Percentiles rank a stretch among this genome's conserved stretches.
Evolutionary conservation across 2,797 vertebrate genomes (phyloP).

Genomic region (Muscicapa comitata): DNA sequence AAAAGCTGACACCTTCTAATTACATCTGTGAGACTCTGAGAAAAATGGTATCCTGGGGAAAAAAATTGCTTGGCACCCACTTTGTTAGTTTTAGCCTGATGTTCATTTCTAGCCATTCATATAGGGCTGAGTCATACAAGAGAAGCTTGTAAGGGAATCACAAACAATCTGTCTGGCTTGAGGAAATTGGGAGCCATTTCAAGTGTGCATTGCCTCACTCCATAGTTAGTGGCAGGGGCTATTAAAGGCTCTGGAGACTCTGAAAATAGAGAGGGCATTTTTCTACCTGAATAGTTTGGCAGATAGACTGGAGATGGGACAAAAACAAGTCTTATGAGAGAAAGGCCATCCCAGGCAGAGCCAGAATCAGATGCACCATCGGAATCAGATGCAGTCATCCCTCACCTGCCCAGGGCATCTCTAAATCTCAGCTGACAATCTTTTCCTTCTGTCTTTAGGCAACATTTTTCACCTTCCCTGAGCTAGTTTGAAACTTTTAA

Average conservation of each 20-base stretch:
- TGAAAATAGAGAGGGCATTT: not conserved
- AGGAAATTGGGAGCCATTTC: slow-evolving; percentile 23
- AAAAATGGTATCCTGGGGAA: not conserved
- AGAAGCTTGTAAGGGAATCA: not conserved
- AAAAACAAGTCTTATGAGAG: not conserved
- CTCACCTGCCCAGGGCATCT: slow-evolving; percentile 35
- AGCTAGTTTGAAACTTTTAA: slow-evolving; percentile 31
- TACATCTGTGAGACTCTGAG: slow-evolving; percentile 22
- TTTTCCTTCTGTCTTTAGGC: slow-evolving; percentile 57
- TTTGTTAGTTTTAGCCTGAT: slow-evolving; percentile 54
- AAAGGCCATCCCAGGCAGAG: not conserved
- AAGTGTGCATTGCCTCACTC: not conserved
- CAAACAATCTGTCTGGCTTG: slow-evolving; percentile 8
- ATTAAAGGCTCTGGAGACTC: not conserved
- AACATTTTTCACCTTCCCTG: slow-evolving; percentile 54
- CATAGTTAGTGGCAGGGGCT: not conserved
- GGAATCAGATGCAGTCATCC: not conserved
- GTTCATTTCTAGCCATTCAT: slow-evolving; percentile 29
- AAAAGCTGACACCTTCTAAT: slow-evolving; percentile 63
- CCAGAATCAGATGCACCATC: not conserved
- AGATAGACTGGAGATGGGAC: not conserved
- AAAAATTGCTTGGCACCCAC: slow-evolving; percentile 31
- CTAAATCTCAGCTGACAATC: slow-evolving; percentile 50
- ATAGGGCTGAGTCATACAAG: slow-evolving; percentile 46
- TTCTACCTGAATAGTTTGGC: not conserved